Evolutionary conservation across 2,797 vertebrate genomes (phyloP).

Genomic region (Hippoglossus hippoglossus): DNA sequence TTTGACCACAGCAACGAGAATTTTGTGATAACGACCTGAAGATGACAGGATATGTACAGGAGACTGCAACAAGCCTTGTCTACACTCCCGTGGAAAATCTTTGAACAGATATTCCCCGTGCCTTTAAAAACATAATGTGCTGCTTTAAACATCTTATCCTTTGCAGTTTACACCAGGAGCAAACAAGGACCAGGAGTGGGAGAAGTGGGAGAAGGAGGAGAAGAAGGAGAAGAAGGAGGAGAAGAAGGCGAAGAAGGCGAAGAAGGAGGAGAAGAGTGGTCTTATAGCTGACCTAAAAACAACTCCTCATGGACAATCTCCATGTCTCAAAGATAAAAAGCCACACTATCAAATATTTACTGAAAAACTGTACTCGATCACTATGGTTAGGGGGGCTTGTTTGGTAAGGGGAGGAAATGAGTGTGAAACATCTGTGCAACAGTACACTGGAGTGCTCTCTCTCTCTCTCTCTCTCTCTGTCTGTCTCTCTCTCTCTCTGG

Average conservation of each 20-base stretch:
- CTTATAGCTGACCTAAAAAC: slow-evolving; percentile 78
- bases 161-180: slow-evolving; percentile 40
- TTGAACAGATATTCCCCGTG: too few relatives aligned
- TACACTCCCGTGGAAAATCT: too few relatives aligned
- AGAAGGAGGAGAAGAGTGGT: slow-evolving; percentile 22
- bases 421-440: slow-evolving; percentile 70
- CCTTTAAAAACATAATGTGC: too few relatives aligned
- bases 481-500: slow-evolving; percentile 20
- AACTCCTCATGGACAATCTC: slow-evolving; percentile 63
- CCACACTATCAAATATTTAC: slow-evolving; percentile 81
- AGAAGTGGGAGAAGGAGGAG: background rate
- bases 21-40: too few relatives aligned
- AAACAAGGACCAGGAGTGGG: background rate
- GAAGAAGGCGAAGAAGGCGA: slow-evolving; percentile 27
- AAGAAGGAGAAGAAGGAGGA: slow-evolving; percentile 18
- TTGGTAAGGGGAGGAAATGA: slow-evolving; percentile 61
- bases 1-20: too few relatives aligned
- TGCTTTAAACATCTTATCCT: slow-evolving; percentile 36
- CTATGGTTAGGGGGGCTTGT: slow-evolving; percentile 21
- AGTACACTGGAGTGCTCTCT: slow-evolving; percentile 26
- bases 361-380: slow-evolving; percentile 61
- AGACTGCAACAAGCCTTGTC: too few relatives aligned
- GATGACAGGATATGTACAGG: too few relatives aligned
- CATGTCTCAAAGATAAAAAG: slow-evolving; percentile 59
- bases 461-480: too few relatives aligned